Evolutionary conservation across 92 coral and sea anemone species (phyloP).

Genomic region (Anthopleura xanthogrammica): DNA sequence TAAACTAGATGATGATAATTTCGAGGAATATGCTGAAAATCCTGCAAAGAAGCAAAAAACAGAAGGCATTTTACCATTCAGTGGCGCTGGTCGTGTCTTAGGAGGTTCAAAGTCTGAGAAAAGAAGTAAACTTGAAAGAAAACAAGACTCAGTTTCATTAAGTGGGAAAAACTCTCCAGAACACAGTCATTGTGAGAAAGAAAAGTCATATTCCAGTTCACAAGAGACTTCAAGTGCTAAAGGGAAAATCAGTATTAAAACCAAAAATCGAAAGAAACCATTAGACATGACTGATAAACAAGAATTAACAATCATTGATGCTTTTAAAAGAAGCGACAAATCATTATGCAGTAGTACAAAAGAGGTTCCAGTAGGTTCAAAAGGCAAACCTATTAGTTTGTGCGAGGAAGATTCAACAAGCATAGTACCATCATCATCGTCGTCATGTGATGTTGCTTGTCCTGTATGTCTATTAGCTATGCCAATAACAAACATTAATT

Average conservation of each 20-base stretch:
- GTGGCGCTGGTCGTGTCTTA: slow-evolving; percentile 74
- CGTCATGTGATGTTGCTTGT: slow-evolving; percentile 46
- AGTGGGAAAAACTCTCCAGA: slow-evolving; percentile 8
- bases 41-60: slow-evolving; percentile 26
- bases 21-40: slow-evolving; percentile 22
- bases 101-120: slow-evolving; percentile 29
- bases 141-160: slow-evolving; percentile 6
- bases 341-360: neutral
- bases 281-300: neutral
- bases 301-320: slow-evolving; percentile 67
- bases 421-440: neutral
- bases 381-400: slow-evolving; percentile 42
- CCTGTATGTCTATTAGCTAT: slow-evolving; percentile 73
- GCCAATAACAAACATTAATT: slow-evolving; percentile 47
- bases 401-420: slow-evolving; percentile 14
- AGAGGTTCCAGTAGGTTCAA: slow-evolving; percentile 32
- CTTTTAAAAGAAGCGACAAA: slow-evolving; percentile 63
- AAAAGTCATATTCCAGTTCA: neutral
- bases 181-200: neutral
- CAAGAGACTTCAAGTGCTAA: neutral
- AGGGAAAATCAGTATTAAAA: neutral
- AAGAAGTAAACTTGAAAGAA: neutral
- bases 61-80: slow-evolving; percentile 52
- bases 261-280: neutral
- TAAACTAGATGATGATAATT: neutral